Evolutionary conservation across 2,113 vertebrate genomes (phyloP).

Genomic region (Callaeas wilsoni): DNA sequence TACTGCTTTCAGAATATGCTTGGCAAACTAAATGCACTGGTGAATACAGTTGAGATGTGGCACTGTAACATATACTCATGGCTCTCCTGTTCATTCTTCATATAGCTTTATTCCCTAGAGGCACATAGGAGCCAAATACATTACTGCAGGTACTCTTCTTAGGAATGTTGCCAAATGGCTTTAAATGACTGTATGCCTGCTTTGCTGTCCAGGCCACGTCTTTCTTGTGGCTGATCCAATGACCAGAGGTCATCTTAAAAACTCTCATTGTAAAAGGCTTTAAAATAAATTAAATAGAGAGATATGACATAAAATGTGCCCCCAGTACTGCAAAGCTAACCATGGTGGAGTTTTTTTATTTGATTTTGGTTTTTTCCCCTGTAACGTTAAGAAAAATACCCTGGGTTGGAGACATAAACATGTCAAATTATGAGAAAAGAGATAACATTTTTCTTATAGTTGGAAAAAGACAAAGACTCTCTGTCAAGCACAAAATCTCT

Average conservation of each 20-base stretch:
- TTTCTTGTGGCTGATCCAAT: not conserved
- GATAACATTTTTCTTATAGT: not conserved
- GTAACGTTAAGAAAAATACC: not conserved
- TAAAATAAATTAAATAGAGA: not conserved
- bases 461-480: not conserved
- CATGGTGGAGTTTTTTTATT: accelerated
- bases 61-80: not conserved
- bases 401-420: not conserved
- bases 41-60: not conserved
- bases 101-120: not conserved
- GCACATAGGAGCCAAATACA: not conserved
- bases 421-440: not conserved
- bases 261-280: not conserved
- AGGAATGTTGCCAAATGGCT: not conserved
- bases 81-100: not conserved
- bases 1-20: not conserved
- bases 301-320: not conserved
- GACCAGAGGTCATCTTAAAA: not conserved
- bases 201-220: not conserved
- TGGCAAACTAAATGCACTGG: not conserved
- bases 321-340: not conserved
- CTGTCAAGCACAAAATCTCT: not conserved
- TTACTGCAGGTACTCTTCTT: not conserved
- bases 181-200: not conserved
- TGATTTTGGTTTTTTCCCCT: accelerated